These are phyloP conservation scores for Eulacestoma nigropectus DNA, from an alignment of 2,113 vertebrate genomes.

Conservation along the genomic window DNA sequence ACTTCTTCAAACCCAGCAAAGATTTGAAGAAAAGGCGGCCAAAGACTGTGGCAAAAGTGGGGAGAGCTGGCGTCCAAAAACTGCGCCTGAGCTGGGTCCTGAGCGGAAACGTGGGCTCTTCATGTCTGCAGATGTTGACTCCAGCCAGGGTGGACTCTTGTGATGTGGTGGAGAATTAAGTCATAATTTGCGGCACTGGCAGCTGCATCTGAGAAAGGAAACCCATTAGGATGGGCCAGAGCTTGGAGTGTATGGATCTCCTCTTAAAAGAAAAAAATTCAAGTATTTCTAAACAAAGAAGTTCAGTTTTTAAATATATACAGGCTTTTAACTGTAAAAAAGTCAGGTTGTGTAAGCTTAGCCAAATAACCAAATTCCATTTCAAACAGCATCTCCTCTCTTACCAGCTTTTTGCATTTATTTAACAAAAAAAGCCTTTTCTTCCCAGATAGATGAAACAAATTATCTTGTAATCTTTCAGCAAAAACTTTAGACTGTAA, in stretches of 20 bases:
- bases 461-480: neutral
- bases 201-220: constrained; percentile 37
- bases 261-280: neutral
- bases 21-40: neutral
- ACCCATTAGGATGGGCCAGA: neutral
- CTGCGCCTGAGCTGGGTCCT: neutral
- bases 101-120: constrained; percentile 12
- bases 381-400: neutral
- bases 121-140: constrained; percentile 10
- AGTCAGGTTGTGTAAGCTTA: neutral
- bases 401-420: neutral
- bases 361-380: neutral
- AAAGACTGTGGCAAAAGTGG: neutral
- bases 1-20: neutral
- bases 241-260: neutral
- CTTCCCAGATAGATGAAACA: neutral
- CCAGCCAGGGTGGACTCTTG: constrained; percentile 26
- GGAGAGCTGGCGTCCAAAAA: neutral
- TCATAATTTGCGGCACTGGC: constrained; percentile 29
- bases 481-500: neutral
- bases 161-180: constrained; percentile 49
- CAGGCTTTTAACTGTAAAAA: neutral
- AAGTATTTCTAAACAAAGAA: neutral
- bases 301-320: neutral
- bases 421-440: neutral